Percentiles rank a stretch among this genome's conserved stretches.
These are phyloP conservation scores for Amyelois transitella DNA, from an alignment of 1,140 invertebrate species.

Conservation along the genomic window DNA sequence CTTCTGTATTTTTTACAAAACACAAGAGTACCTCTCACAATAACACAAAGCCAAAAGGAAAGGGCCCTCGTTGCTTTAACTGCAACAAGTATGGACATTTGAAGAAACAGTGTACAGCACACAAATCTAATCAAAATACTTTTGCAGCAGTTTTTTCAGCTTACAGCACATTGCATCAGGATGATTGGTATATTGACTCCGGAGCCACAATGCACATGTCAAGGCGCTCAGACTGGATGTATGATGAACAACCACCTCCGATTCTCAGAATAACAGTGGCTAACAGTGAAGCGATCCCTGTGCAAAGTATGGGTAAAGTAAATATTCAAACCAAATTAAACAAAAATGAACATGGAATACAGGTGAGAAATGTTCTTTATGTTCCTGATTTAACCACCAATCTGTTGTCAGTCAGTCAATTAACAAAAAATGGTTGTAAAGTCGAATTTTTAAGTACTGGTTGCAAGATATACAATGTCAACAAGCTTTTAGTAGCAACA, in stretches of 20 bases:
- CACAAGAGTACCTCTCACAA: too few relatives aligned
- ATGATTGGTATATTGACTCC: conserved; percentile 23
- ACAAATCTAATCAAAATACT: too few relatives aligned
- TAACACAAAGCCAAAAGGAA: too few relatives aligned
- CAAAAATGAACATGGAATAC: conserved; percentile 20
- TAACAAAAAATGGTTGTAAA: conserved; percentile 28
- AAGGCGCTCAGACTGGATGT: conserved; percentile 18
- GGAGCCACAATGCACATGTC: conserved; percentile 30
- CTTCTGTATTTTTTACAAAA: too few relatives aligned
- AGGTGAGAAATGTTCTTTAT: conserved; percentile 28
- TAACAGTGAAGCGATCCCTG: conserved; percentile 18
- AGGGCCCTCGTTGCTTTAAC: too few relatives aligned
- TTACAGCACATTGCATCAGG: too few relatives aligned
- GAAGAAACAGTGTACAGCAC: too few relatives aligned
- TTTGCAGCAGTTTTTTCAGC: too few relatives aligned
- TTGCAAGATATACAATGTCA: conserved; percentile 26
- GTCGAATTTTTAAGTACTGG: conserved; percentile 24
- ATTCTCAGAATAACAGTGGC: conserved; percentile 21
- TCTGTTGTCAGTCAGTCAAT: conserved; percentile 28
- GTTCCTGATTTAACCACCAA: conserved; percentile 25
- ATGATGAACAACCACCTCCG: conserved; percentile 11
- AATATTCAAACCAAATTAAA: conserved; percentile 12
- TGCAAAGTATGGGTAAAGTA: conserved; percentile 18
- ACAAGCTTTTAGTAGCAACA: conserved; percentile 20
- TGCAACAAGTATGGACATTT: too few relatives aligned